Evolutionary conservation across 2,888 invertebrate genomes (phyloP).

Genomic region (Agonum fuliginosum): DNA sequence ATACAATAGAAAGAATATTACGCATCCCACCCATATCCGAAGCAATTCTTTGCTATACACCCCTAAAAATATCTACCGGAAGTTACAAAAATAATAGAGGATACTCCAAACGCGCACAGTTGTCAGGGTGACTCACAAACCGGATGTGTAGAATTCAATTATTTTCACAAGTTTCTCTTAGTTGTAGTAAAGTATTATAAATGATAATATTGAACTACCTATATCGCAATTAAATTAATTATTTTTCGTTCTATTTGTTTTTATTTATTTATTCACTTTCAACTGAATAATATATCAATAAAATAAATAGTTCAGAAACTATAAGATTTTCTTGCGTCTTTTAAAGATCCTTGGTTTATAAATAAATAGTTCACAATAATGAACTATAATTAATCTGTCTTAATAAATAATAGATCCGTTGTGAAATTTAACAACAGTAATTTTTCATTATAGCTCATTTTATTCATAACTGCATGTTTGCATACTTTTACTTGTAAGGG

Average conservation of each 20-base stretch:
- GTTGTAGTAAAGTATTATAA: too few species aligned
- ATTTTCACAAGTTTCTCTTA: too few species aligned
- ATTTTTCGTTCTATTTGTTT: background rate
- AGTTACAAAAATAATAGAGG: background rate
- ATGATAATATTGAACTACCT: too few species aligned
- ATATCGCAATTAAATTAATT: too few species aligned
- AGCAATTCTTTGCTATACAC: background rate
- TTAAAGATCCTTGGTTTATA: too few species aligned
- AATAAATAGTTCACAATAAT: background rate
- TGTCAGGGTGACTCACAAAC: background rate
- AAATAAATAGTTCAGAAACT: background rate
- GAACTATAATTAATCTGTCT: background rate
- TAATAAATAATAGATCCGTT: background rate
- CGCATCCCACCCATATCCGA: background rate
- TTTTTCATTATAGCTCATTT: background rate
- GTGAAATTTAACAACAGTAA: too few species aligned
- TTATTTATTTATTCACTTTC: background rate
- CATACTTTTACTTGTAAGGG: too few species aligned
- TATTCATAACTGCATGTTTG: background rate
- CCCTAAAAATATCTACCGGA: conserved; percentile 30
- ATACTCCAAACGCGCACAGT: background rate
- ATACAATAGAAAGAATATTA: background rate
- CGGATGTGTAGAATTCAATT: too few species aligned
- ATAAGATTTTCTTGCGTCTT: background rate
- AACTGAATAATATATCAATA: background rate